Evolutionary conservation across 2,888 invertebrate species (phyloP), one percentile per base, ranked within the genome.

Genomic region (Acronicta aceris): DNA sequence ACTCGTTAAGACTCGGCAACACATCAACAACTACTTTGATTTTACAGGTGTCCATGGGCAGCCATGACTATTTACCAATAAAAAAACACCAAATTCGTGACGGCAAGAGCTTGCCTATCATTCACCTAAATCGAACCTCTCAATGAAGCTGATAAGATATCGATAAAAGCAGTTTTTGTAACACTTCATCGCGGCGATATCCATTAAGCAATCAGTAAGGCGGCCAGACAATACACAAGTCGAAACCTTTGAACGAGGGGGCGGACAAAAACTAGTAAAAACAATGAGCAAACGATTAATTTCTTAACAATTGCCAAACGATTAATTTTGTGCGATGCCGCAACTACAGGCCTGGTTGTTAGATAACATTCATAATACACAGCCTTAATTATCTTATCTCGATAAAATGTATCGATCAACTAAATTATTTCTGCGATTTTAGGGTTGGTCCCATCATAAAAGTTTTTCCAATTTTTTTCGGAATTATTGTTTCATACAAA

Each of bases 201-300:
- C 57, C 48, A 27, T 69, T 69, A 27, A 40, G 57, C 45, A 69
- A 67, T 58, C 52, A 41, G 42, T 36, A 36, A 53, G 27, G 30
- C 38, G 50, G 48, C 46, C 57, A 38, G 41, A 33, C 52, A 43
- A 62, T 33, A 47, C n/a, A 6, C 43, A 38, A 16, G 13, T n/a
- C n/a, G 21, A 43, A 36, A 33, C 33, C 17, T 16, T 13, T 17
- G 38, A 54, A 15, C 43, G 51, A 70, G 59, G 50, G 50, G 67
- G 70, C 70, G 64, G 51, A 38, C 67, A 40, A 54, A 52, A 48
- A 53, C 49, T 9, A 30, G 36, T 49, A 9, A 42, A 21, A 33
- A 70, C 59, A 69, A 69, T 69, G 53, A 64, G 53, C 27, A 30
- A 68, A 69, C 43, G 43, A 68, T 64, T 68, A 59, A 64, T 68